These are phyloP conservation scores for Myotis yumanensis DNA, from an alignment of 2,113 vertebrate genomes.

Conservation along the genomic window DNA sequence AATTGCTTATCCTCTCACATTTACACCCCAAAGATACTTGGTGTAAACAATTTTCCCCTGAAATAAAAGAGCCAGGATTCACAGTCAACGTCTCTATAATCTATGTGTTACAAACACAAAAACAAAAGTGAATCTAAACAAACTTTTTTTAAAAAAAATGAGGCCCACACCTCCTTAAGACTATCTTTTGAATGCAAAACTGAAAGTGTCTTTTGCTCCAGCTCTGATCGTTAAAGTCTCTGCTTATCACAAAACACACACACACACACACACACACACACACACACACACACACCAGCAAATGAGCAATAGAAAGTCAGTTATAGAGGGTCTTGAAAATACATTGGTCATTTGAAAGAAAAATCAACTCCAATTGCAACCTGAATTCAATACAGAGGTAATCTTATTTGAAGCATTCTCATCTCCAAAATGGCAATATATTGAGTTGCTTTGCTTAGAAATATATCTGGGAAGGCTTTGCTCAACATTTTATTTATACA, in stretches of 20 bases:
- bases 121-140: not conserved
- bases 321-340: slow-evolving; percentile 53
- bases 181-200: not conserved
- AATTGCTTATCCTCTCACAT: not conserved
- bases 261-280: no score
- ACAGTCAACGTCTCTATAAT: not conserved
- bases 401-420: slow-evolving; percentile 62
- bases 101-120: not conserved
- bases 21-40: not conserved
- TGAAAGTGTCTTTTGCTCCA: slow-evolving; percentile 21
- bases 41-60: not conserved
- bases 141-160: not conserved
- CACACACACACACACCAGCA: not conserved
- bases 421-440: slow-evolving; percentile 42
- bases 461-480: slow-evolving; percentile 71
- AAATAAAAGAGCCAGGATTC: not conserved
- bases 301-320: not conserved
- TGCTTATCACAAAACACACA: not conserved
- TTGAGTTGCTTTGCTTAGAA: slow-evolving; percentile 63
- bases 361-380: slow-evolving; percentile 47
- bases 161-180: not conserved
- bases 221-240: not conserved
- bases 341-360: not conserved
- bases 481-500: slow-evolving; percentile 73
- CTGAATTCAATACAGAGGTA: not conserved